A percentile compares a stretch with the other conserved stretches of the same genome.
Conservation (phyloP, 2,113 vertebrate genomes). For the Donacobius atricapilla region DNA sequence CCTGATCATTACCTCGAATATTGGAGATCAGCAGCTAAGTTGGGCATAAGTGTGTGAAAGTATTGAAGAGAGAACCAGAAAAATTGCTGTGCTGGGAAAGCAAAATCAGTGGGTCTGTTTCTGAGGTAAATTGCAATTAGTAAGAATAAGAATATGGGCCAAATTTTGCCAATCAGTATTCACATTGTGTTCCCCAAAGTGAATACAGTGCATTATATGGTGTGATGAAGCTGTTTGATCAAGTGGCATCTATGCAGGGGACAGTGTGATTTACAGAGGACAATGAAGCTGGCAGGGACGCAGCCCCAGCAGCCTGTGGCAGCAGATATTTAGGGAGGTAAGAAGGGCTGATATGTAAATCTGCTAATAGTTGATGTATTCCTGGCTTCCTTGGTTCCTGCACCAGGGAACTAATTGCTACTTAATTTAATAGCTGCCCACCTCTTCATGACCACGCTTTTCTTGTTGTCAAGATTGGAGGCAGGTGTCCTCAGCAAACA, state of each 20-base stretch:
- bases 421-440: background rate
- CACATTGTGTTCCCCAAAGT: background rate
- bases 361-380: background rate
- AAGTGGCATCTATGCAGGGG: background rate
- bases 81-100: slow-evolving; percentile 10
- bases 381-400: background rate
- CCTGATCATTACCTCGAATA: background rate
- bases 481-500: background rate
- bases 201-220: background rate
- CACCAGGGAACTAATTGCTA: background rate
- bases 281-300: background rate
- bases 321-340: background rate
- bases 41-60: background rate
- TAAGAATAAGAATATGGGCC: background rate
- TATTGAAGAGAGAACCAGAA: background rate
- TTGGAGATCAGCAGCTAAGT: background rate
- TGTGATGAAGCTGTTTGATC: background rate
- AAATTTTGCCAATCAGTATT: background rate
- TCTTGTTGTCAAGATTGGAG: background rate
- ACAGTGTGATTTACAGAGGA: background rate
- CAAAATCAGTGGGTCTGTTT: slow-evolving; percentile 21
- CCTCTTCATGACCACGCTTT: background rate
- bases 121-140: slow-evolving; percentile 28
- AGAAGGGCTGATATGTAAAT: background rate
- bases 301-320: background rate